phyloP scores from a whole-genome alignment of 2,888 invertebrate genomes.

The Drosophila phalerata region DNA sequence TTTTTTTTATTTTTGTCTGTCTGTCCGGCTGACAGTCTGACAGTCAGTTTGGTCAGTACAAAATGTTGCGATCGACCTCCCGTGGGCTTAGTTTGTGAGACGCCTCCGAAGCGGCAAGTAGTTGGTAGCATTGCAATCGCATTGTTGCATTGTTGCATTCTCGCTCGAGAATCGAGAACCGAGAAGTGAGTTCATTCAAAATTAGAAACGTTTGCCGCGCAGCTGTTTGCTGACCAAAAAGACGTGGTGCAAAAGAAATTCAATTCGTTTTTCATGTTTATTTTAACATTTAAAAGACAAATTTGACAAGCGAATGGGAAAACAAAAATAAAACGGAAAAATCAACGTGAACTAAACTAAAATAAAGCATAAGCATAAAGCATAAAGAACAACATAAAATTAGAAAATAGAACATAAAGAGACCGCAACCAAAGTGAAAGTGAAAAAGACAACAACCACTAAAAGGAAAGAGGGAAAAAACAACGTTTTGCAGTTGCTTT shows the following conservation, averaged over 20 bases:
- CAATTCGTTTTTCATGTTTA: constrained; percentile 60
- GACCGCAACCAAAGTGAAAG: constrained; percentile 61
- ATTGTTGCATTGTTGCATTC: constrained; percentile 22
- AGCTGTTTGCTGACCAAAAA: constrained; percentile 31
- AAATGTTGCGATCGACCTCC: constrained; percentile 76
- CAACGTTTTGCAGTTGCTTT: constrained; percentile 30
- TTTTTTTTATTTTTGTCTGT: constrained; percentile 7
- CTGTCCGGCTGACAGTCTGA: constrained; percentile 4
- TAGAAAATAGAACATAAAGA: constrained; percentile 50
- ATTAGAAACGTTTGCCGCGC: constrained; percentile 59
- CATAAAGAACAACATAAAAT: constrained; percentile 14
- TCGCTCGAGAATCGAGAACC: constrained; percentile 20
- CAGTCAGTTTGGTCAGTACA: constrained; percentile 61
- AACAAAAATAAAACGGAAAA: constrained; percentile 31
- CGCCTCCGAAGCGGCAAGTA: constrained; percentile 78
- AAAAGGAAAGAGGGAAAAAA: not conserved
- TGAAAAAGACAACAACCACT: constrained; percentile 38
- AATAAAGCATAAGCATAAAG: constrained; percentile 37
- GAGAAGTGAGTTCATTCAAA: constrained; percentile 66
- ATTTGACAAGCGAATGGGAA: constrained; percentile 40
- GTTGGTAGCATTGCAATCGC: constrained; percentile 63
- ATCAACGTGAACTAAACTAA: constrained; percentile 22
- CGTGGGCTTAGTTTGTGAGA: constrained; percentile 81
- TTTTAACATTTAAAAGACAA: constrained; percentile 55
- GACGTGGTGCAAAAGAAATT: constrained; percentile 37